Evolutionary conservation across 1,140 invertebrate species (phyloP).

Genomic region (Rhopalosiphum padi): DNA sequence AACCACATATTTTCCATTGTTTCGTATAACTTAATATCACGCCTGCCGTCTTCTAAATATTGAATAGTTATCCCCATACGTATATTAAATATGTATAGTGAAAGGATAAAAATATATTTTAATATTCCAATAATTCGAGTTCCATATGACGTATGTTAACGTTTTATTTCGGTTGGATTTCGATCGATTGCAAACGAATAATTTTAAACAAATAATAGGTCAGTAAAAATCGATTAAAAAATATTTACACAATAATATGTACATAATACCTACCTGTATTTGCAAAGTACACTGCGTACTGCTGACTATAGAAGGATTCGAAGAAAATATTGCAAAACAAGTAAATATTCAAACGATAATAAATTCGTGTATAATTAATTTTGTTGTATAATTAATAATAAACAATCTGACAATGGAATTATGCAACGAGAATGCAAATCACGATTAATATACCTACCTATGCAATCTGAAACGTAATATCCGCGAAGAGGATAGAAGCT

Average conservation of each 20-base stretch:
- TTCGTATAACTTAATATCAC: background rate
- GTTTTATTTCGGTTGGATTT: background rate
- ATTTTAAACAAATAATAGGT: background rate
- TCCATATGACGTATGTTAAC: background rate
- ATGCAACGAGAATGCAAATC: background rate
- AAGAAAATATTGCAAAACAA: background rate
- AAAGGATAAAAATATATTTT: background rate
- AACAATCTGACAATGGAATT: constrained; percentile 21
- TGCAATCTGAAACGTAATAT: background rate
- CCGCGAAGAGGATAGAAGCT: background rate
- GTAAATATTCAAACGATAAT: background rate
- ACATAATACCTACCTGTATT: background rate
- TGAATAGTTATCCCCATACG: background rate
- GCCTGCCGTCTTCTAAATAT: background rate
- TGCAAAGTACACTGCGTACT: background rate
- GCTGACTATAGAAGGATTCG: background rate
- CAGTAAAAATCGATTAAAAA: background rate
- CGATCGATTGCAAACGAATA: background rate
- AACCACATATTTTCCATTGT: background rate
- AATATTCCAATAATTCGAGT: background rate
- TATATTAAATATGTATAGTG: background rate
- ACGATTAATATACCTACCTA: background rate
- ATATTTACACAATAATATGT: background rate
- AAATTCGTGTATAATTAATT: background rate
- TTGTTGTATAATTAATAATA: constrained; percentile 22